Evolutionary conservation across 2,797 vertebrate species (phyloP), one percentile per base, ranked within the genome.

Genomic region (Thripadectes ignobilis): DNA sequence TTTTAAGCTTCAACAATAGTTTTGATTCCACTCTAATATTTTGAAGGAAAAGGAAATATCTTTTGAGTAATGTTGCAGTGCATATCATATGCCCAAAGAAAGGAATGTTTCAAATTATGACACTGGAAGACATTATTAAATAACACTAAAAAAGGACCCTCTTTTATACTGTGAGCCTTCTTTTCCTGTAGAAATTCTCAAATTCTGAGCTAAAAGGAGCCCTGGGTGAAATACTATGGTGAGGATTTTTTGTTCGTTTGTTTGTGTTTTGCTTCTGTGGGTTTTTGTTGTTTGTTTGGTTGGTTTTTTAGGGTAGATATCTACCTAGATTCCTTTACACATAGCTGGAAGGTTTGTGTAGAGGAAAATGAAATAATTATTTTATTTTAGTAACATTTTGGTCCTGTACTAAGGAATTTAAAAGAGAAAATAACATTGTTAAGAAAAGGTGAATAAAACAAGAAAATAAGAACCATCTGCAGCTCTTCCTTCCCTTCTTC

Each of bases 381-480:
- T 87, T 93, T 89, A 68, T 88, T 95, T 91, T 62, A 74, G 69
- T 69, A 88, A 71, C 67, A 46, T 54, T 80, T 22, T 61, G 45
- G 21, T 73, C 55, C 24, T 61, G 46, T 41, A 58, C 19, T 71
- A 71, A 77, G n/a, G 23, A 66, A 63, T 71, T 66, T 62, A 68
- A 90, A 88, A 72, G 39, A 79, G 46, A 88, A 95, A 91, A 92
- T 69, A 88, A 36, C 16, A 52, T 69, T 36, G 30, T 74, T 89
- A 92, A 89, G 84, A 74, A 61, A 41, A 85, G 39, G 23, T 61
- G 55, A 92, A 58, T 66, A 82, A 90, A 92, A 32, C 30, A 93
- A 83, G 36, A 78, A 69, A 67, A 46, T 73, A 22, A 26, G n/a
- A 82, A 61, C 14, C 24, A 63, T 19, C 27, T 80, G 34, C 45